Evolutionary conservation across 2,797 vertebrate genomes (phyloP).

Genomic region (Chromis chromis): DNA sequence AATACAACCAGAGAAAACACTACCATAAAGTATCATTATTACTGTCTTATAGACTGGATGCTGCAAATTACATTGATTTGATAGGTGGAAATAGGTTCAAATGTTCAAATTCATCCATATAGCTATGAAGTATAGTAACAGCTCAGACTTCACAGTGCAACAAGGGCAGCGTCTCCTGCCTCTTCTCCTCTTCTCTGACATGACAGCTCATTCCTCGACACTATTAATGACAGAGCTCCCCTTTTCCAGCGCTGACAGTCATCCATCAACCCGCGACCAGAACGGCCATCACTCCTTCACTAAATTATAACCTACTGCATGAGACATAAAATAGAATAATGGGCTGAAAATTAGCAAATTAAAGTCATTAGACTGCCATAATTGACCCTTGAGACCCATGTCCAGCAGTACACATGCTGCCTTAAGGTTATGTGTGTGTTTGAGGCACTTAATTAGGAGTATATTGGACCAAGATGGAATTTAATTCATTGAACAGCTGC

Average conservation of each 20-base stretch:
- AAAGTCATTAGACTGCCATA: conserved; percentile 77
- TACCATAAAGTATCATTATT: conserved; percentile 11
- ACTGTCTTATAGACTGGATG: conserved; percentile 7
- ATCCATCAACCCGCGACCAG: conserved; percentile 69
- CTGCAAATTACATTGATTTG: conserved; percentile 9
- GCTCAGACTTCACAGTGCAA: conserved; percentile 7
- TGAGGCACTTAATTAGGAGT: conserved; percentile 69
- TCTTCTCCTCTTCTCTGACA: conserved; percentile 41
- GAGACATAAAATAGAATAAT: conserved; percentile 81
- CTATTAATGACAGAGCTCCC: conserved; percentile 72
- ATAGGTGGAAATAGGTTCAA: not conserved
- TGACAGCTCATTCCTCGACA: conserved; percentile 71
- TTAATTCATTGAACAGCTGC: conserved; percentile 61
- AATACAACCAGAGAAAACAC: conserved; percentile 20
- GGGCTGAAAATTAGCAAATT: conserved; percentile 79
- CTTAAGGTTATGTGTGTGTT: conserved; percentile 62
- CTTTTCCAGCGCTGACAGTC: conserved; percentile 56
- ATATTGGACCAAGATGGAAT: conserved; percentile 68
- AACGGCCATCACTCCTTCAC: conserved; percentile 67
- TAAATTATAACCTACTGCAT: conserved; percentile 75
- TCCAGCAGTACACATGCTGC: conserved; percentile 62
- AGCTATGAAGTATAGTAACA: not conserved
- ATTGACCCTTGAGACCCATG: conserved; percentile 77
- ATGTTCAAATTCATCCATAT: conserved; percentile 12
- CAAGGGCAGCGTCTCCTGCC: conserved; percentile 38